Percentiles rank a stretch among this genome's conserved stretches.
Evolutionary conservation across 2,888 invertebrate species (phyloP).

Genomic region (Caenorhabditis becei): DNA sequence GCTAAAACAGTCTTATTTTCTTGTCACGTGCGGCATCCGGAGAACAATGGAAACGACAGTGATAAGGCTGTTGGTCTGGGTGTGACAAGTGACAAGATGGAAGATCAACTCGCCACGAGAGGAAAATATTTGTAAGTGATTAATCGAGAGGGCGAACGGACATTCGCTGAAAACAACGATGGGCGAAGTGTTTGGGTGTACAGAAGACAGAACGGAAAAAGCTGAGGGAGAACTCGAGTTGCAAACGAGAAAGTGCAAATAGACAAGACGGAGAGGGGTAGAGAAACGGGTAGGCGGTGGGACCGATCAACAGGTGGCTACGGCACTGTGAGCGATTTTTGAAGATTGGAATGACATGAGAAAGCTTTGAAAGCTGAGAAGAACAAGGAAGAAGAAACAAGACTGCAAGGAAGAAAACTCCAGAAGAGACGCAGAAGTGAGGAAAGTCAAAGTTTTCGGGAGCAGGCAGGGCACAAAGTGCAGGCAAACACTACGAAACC

Average conservation of each 20-base stretch:
- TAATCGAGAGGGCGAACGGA: slow-evolving; percentile 16
- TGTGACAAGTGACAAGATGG: neutral
- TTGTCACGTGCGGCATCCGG: slow-evolving; percentile 47
- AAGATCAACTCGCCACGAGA: neutral
- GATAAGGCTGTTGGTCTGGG: slow-evolving; percentile 13
- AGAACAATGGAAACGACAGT: slow-evolving; percentile 25
- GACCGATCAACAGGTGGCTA: slow-evolving; percentile 30
- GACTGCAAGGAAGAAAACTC: slow-evolving; percentile 6
- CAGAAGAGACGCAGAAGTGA: slow-evolving; percentile 28
- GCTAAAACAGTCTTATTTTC: slow-evolving; percentile 27
- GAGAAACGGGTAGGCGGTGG: slow-evolving; percentile 29
- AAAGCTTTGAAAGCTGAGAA: neutral
- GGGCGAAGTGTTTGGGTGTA: neutral
- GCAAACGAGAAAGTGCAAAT: slow-evolving; percentile 32
- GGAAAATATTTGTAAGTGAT: neutral
- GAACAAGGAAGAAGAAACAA: neutral
- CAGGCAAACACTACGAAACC: slow-evolving; percentile 17
- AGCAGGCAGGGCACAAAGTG: slow-evolving; percentile 13
- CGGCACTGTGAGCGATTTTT: slow-evolving; percentile 4
- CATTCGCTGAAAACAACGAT: slow-evolving; percentile 11
- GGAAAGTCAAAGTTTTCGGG: neutral
- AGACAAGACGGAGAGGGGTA: slow-evolving; percentile 17
- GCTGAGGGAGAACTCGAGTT: slow-evolving; percentile 31
- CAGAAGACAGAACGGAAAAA: slow-evolving; percentile 34
- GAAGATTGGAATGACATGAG: slow-evolving; percentile 17